Conservation (phyloP, 2,888 invertebrate genomes). For the Pteria penguin region DNA sequence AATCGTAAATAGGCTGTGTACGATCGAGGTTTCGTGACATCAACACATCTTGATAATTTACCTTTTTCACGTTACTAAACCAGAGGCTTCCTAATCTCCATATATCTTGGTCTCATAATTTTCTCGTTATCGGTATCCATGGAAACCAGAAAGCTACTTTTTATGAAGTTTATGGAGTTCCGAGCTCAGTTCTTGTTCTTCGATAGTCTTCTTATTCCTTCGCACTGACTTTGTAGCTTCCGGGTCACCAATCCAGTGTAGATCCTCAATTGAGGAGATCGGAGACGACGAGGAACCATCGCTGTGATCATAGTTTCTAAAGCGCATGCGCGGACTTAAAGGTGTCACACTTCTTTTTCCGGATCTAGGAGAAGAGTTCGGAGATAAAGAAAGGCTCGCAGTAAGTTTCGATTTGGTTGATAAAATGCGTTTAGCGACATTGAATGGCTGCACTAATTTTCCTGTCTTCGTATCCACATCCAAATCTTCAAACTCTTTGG, state of each 20-base stretch:
- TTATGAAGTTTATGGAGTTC: conserved; percentile 40
- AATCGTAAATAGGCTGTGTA: too few species aligned
- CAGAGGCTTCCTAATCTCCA: too few species aligned
- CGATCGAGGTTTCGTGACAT: too few species aligned
- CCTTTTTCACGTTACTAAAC: too few species aligned
- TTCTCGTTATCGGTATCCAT: too few species aligned
- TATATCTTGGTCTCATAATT: too few species aligned
- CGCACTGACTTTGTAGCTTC: conserved; percentile 69
- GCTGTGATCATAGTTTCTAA: conserved; percentile 24
- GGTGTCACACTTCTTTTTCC: not conserved
- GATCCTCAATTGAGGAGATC: conserved; percentile 55
- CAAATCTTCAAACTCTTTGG: conserved; percentile 63
- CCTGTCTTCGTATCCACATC: conserved; percentile 54
- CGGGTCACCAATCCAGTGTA: conserved; percentile 66
- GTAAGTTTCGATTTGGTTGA: not conserved
- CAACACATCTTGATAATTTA: too few species aligned
- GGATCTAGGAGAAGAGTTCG: not conserved
- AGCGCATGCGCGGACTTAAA: not conserved
- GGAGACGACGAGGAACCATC: conserved; percentile 33
- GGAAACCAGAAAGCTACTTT: not conserved
- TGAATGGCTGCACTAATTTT: conserved; percentile 23
- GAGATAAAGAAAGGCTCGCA: conserved; percentile 8
- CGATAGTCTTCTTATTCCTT: conserved; percentile 62
- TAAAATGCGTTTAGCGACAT: conserved; percentile 34
- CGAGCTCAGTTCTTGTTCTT: conserved; percentile 63